Conservation (phyloP, 2,113 vertebrate species). For the Orycteropus afer region DNA sequence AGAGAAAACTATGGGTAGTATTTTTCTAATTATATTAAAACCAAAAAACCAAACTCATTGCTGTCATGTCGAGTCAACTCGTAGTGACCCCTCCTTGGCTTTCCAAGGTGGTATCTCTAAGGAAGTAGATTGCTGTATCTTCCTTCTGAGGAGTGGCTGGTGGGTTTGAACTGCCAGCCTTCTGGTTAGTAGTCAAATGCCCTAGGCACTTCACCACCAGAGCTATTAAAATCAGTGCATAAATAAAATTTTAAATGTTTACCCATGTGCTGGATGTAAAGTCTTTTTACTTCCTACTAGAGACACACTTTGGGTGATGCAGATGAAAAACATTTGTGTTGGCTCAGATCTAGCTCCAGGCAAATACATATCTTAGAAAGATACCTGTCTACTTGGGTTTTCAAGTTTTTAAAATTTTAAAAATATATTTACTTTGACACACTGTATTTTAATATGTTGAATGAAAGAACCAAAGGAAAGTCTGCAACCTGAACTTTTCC, state of each 20-base stretch:
- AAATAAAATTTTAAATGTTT: not conserved
- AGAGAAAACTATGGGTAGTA: not conserved
- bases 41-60: no score
- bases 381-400: not conserved
- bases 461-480: not conserved
- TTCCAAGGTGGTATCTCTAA: no score
- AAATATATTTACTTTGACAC: conserved; percentile 27
- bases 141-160: no score
- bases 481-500: not conserved
- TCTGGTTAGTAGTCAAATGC: no score
- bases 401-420: not conserved
- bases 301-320: not conserved
- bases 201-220: no score
- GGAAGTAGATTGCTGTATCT: no score
- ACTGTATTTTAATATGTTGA: not conserved
- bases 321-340: not conserved
- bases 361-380: not conserved
- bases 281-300: not conserved
- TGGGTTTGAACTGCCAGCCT: no score
- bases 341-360: not conserved
- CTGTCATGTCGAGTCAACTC: no score
- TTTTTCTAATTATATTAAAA: no score
- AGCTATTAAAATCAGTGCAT: not conserved
- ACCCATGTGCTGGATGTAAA: not conserved
- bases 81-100: no score